Evolutionary conservation across 2,113 vertebrate species (phyloP).

Genomic region (Corynorhinus townsendii): DNA sequence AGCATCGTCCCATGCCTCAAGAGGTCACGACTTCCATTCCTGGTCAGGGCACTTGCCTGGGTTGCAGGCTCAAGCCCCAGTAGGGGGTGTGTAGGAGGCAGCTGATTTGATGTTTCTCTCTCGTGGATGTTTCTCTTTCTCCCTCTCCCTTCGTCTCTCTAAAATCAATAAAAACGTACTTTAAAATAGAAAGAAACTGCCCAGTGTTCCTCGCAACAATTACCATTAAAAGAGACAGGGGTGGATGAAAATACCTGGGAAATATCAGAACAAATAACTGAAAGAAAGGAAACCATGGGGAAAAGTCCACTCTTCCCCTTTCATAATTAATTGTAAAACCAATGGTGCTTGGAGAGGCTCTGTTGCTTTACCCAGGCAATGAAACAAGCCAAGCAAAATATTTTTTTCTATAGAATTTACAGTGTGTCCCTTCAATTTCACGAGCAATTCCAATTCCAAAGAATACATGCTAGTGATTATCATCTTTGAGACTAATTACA

Average conservation of each 20-base stretch:
- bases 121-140: too few relatives aligned
- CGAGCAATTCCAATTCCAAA: background rate
- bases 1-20: too few relatives aligned
- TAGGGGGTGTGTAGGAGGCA: too few relatives aligned
- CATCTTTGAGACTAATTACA: background rate
- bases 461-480: background rate
- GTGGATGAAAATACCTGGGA: background rate
- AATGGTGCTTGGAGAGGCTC: background rate
- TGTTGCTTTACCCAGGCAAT: background rate
- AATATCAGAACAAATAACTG: background rate
- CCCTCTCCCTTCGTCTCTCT: too few relatives aligned
- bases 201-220: background rate
- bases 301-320: background rate
- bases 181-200: background rate
- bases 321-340: background rate
- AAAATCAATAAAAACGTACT: too few relatives aligned
- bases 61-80: too few relatives aligned
- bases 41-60: too few relatives aligned
- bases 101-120: too few relatives aligned
- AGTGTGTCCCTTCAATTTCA: background rate
- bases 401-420: background rate
- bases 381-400: background rate
- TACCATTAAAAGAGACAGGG: background rate
- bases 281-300: background rate
- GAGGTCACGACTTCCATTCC: too few relatives aligned